Conservation (phyloP, 2,888 invertebrate species). For the Heteromyza rotundicornis region DNA sequence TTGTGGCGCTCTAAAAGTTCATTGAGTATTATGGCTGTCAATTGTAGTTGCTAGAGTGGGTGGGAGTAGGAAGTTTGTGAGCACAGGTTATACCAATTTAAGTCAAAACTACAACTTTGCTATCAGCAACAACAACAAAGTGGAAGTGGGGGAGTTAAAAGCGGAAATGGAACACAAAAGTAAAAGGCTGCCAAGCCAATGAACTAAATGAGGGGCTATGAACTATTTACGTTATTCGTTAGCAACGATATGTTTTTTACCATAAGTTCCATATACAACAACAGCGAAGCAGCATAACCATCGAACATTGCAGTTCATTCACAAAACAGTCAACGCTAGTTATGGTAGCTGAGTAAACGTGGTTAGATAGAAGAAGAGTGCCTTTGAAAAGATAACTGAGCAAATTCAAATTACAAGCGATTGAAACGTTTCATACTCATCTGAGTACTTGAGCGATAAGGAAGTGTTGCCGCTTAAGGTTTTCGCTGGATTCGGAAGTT, state of each 20-base stretch:
- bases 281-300: conserved; percentile 4
- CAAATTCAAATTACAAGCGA: too few relatives aligned
- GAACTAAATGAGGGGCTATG: conserved; percentile 15
- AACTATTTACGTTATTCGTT: conserved; percentile 31
- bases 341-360: background rate
- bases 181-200: background rate
- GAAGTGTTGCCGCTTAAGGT: too few relatives aligned
- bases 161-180: background rate
- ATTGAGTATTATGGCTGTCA: conserved; percentile 38
- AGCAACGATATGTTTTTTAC: conserved; percentile 31
- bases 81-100: too few relatives aligned
- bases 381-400: background rate
- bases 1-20: conserved; percentile 41
- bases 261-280: background rate
- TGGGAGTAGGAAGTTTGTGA: too few relatives aligned
- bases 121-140: too few relatives aligned
- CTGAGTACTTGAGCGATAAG: too few relatives aligned
- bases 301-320: conserved; percentile 38
- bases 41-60: background rate
- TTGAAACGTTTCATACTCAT: too few relatives aligned
- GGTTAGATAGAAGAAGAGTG: background rate
- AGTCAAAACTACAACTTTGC: too few relatives aligned
- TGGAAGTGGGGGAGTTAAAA: background rate
- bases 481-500: too few relatives aligned
- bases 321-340: conserved; percentile 47